Conservation (phyloP, 2,797 vertebrate genomes). For the Ispidina picta region DNA sequence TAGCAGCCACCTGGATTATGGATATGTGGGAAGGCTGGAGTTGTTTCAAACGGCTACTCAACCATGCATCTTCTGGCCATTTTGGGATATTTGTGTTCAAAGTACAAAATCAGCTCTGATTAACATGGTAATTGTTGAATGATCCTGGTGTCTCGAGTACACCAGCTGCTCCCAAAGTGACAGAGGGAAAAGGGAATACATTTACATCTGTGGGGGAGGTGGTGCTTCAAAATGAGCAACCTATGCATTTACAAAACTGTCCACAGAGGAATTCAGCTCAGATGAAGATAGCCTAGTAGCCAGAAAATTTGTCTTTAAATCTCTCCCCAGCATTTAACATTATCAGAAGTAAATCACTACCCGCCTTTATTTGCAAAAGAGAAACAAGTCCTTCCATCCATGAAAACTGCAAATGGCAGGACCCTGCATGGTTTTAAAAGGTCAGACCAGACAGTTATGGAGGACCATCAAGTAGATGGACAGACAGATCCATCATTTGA, state of each 20-base stretch:
- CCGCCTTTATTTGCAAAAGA: not conserved
- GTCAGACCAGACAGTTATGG: not conserved
- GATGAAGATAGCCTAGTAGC: not conserved
- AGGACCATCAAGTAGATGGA: not conserved
- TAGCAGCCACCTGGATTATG: not conserved
- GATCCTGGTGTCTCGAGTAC: not conserved
- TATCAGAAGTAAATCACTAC: not conserved
- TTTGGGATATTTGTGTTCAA: constrained; percentile 18
- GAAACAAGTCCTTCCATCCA: not conserved
- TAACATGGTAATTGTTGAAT: not conserved
- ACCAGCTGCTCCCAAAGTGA: not conserved
- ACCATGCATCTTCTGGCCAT: not conserved
- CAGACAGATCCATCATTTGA: not conserved
- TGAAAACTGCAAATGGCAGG: not conserved
- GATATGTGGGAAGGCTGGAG: not conserved
- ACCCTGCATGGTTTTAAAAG: accelerated
- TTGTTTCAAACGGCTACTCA: constrained; percentile 10
- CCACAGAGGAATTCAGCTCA: not conserved
- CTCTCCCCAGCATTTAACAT: not conserved
- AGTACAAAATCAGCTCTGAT: constrained; percentile 42
- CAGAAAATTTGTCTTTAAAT: not conserved
- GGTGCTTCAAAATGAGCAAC: not conserved
- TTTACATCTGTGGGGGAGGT: not conserved
- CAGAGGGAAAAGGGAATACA: not conserved
- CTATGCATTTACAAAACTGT: not conserved